Evolutionary conservation across 92 coral and sea anemone genomes (phyloP).

Genomic region (Desmophyllum pertusum): DNA sequence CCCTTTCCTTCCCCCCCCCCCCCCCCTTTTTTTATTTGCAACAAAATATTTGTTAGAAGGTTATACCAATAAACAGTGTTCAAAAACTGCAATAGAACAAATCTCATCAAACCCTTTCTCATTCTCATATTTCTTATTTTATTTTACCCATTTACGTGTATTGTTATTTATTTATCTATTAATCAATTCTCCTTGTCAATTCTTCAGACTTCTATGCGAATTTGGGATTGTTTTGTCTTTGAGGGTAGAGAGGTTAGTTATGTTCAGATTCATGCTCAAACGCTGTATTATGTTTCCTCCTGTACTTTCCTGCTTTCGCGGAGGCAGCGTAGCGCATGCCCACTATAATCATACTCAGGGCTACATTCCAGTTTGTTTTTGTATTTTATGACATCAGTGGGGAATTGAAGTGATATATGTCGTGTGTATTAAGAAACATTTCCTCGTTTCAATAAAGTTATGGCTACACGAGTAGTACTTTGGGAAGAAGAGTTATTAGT

Average conservation of each 20-base stretch:
- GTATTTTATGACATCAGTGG: no score
- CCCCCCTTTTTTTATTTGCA: not conserved
- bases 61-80: not conserved
- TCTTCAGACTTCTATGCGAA: constrained; percentile 74
- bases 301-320: no score
- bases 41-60: not conserved
- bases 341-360: no score
- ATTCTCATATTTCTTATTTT: not conserved
- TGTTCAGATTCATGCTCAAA: not conserved
- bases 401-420: no score
- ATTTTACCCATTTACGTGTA: not conserved
- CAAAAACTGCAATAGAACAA: not conserved
- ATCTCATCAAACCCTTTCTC: not conserved
- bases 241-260: constrained; percentile 80
- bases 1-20: not conserved
- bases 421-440: no score
- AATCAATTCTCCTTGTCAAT: not conserved
- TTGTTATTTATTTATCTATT: not conserved
- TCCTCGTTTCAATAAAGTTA: no score
- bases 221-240: constrained; percentile 87
- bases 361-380: no score
- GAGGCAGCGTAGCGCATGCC: no score
- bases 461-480: not conserved
- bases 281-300: not conserved
- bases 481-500: not conserved